Percentiles rank a stretch among this genome's conserved stretches.
Conservation (phyloP, 2,888 invertebrate genomes). For the Erebia aethiops region DNA sequence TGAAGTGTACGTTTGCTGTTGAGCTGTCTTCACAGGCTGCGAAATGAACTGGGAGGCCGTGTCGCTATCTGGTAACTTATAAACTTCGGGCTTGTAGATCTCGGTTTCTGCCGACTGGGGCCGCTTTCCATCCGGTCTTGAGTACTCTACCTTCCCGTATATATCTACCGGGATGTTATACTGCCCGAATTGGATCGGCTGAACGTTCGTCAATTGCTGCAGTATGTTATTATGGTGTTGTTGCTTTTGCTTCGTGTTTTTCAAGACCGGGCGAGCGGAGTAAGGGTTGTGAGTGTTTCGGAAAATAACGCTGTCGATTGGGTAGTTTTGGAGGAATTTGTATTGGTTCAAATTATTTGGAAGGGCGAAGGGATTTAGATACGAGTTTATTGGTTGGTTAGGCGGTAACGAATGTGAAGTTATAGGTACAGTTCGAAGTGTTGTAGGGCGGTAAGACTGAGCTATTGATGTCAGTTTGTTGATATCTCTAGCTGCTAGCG, state of each 20-base stretch:
- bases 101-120: constrained; percentile 55
- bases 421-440: constrained; percentile 60
- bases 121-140: constrained; percentile 54
- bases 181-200: constrained; percentile 69
- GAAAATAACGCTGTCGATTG: constrained; percentile 64
- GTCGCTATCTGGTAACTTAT: constrained; percentile 68
- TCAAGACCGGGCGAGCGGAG: constrained; percentile 65
- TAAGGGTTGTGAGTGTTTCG: constrained; percentile 72
- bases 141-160: constrained; percentile 64
- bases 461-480: constrained; percentile 75
- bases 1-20: constrained; percentile 56
- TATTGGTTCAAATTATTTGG: constrained; percentile 67
- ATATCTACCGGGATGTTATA: constrained; percentile 68
- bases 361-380: constrained; percentile 72
- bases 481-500: constrained; percentile 66
- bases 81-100: constrained; percentile 72
- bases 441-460: constrained; percentile 76
- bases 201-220: constrained; percentile 69
- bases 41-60: constrained; percentile 64
- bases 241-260: constrained; percentile 66
- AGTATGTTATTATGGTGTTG: constrained; percentile 60
- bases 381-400: constrained; percentile 75
- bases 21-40: constrained; percentile 73
- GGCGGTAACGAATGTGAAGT: constrained; percentile 54
- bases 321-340: constrained; percentile 73